phyloP scores from a whole-genome alignment of 2,888 invertebrate genomes.

The Brachypalpus laphriformis region DNA sequence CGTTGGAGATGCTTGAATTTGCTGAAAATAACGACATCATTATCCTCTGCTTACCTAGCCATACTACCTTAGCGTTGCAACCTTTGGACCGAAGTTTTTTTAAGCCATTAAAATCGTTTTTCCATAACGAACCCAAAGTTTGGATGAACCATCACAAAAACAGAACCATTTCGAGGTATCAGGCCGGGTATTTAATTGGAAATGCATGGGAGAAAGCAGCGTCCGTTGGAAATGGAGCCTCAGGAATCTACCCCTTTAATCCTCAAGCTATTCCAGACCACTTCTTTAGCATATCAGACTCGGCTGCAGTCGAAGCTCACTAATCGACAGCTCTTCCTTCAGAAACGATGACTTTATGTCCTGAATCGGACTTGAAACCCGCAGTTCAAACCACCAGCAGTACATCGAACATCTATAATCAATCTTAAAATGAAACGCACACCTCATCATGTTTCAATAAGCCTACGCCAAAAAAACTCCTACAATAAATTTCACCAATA shows the following conservation, averaged over 20 bases:
- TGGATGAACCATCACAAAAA: conserved; percentile 5
- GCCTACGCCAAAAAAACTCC: neutral
- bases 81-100: neutral
- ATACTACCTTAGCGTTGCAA: conserved; percentile 8
- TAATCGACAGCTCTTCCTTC: neutral
- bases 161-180: neutral
- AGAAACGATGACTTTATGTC: too few relatives aligned
- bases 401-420: neutral
- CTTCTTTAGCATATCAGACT: conserved; percentile 14
- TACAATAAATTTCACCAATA: neutral
- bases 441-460: neutral
- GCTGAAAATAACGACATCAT: neutral
- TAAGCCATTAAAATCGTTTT: too few relatives aligned
- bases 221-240: conserved; percentile 3
- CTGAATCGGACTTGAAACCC: neutral
- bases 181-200: conserved; percentile 10
- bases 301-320: neutral
- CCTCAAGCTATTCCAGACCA: neutral
- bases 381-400: neutral
- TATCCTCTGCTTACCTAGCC: conserved; percentile 10
- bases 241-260: conserved; percentile 5
- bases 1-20: neutral
- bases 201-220: conserved; percentile 20
- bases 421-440: neutral
- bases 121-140: too few relatives aligned